A percentile compares a stretch with the other conserved stretches of the same genome.
These are phyloP conservation scores for Dasypolia templi DNA, from an alignment of 2,888 invertebrate species.

Conservation along the genomic window DNA sequence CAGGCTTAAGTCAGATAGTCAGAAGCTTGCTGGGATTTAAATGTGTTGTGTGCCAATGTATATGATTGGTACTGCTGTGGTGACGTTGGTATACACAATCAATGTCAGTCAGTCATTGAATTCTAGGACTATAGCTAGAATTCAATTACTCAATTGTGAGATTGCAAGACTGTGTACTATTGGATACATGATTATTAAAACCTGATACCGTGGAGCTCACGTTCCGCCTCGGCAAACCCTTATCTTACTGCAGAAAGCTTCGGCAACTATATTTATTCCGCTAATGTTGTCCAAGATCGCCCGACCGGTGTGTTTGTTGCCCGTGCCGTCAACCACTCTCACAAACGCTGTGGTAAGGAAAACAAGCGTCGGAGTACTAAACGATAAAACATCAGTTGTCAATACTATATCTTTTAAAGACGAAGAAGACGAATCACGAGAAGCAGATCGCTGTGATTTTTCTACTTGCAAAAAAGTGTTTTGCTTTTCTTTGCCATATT, in stretches of 20 bases:
- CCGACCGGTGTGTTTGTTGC: background rate
- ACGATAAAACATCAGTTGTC: conserved; percentile 3
- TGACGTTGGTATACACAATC: conserved; percentile 10
- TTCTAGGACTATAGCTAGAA: conserved; percentile 5
- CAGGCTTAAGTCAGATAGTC: background rate
- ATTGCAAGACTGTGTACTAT: conserved; percentile 9
- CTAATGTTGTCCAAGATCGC: conserved; percentile 1
- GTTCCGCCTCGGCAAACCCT: conserved; percentile 3
- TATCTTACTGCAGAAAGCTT: conserved; percentile 11
- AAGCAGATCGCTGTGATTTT: background rate
- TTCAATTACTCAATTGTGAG: conserved; percentile 5
- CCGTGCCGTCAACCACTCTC: conserved; percentile 2
- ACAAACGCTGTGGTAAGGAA: conserved; percentile 6
- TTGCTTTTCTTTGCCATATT: conserved; percentile 4
- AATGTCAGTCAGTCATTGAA: background rate
- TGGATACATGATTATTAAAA: conserved; percentile 3
- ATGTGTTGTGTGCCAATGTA: background rate
- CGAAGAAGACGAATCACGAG: background rate
- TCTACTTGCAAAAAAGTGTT: background rate
- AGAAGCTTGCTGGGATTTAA: background rate
- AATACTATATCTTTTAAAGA: background rate
- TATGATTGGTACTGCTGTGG: conserved; percentile 2
- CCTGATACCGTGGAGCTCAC: conserved; percentile 5
- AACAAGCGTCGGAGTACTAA: background rate
- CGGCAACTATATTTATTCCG: conserved; percentile 1